These are phyloP conservation scores for Portevinia maculata DNA, from an alignment of 2,888 invertebrate species.

Conservation along the genomic window DNA sequence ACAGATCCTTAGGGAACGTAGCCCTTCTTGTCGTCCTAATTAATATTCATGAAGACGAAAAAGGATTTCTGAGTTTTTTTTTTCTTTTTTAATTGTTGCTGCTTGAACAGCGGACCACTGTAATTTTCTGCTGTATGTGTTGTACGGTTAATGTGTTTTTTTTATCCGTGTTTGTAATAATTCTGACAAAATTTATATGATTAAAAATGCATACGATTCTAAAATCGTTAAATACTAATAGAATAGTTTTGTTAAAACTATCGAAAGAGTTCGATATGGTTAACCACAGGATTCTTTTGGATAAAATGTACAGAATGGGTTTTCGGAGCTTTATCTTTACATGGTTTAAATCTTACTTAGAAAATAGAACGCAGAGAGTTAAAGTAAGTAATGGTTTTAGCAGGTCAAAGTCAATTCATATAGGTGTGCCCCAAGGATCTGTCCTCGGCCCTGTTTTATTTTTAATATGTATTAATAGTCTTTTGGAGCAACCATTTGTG, in stretches of 20 bases:
- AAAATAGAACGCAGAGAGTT: too few relatives aligned
- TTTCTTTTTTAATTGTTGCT: slow-evolving; percentile 20
- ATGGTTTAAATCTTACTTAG: too few relatives aligned
- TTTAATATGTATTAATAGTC: too few relatives aligned
- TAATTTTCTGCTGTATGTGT: slow-evolving; percentile 33
- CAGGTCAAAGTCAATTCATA: too few relatives aligned
- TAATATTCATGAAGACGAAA: slow-evolving; percentile 57
- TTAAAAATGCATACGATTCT: slow-evolving; percentile 42
- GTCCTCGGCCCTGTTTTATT: too few relatives aligned
- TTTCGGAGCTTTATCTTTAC: too few relatives aligned
- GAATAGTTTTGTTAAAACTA: slow-evolving; percentile 14
- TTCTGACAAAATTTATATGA: slow-evolving; percentile 35
- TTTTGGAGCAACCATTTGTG: too few relatives aligned
- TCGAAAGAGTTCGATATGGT: background rate
- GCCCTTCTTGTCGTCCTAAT: slow-evolving; percentile 35
- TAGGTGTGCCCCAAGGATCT: too few relatives aligned
- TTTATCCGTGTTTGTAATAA: slow-evolving; percentile 12
- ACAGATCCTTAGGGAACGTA: slow-evolving; percentile 1
- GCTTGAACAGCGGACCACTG: slow-evolving; percentile 18
- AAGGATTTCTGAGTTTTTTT: slow-evolving; percentile 41
- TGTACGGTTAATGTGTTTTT: slow-evolving; percentile 39
- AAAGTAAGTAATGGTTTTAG: too few relatives aligned
- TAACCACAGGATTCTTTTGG: too few relatives aligned
- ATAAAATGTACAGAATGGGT: too few relatives aligned
- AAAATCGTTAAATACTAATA: slow-evolving; percentile 60